phyloP scores from a whole-genome alignment of 2,113 vertebrate species.

The Oceanodroma tethys region DNA sequence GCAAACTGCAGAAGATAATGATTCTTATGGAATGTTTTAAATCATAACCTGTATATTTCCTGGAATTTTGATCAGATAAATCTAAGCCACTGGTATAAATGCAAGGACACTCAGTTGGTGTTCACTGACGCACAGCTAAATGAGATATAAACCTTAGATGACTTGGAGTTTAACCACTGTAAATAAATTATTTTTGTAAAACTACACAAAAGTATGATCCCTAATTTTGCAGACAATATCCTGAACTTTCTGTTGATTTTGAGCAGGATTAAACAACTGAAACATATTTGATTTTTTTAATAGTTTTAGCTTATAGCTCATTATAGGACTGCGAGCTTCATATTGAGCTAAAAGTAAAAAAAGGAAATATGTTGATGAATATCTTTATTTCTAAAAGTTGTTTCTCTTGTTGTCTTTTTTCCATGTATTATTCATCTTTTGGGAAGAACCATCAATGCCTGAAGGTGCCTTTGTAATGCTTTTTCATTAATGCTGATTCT shows the following conservation, averaged over 20 bases:
- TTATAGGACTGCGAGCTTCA: neutral
- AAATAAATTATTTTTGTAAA: neutral
- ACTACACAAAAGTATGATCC: neutral
- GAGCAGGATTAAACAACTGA: neutral
- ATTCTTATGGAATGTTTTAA: slow-evolving; percentile 51
- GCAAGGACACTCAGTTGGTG: neutral
- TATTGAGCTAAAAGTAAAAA: slow-evolving; percentile 23
- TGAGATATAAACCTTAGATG: neutral
- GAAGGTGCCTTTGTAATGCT: neutral
- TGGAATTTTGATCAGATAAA: neutral
- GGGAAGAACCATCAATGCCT: neutral
- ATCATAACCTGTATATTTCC: slow-evolving; percentile 25
- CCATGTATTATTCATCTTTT: neutral
- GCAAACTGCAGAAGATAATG: neutral
- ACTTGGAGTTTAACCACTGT: neutral
- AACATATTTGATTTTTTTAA: neutral
- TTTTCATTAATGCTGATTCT: neutral
- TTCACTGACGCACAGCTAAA: slow-evolving; percentile 14
- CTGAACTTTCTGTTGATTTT: slow-evolving; percentile 12
- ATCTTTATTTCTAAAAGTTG: neutral
- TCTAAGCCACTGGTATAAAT: neutral
- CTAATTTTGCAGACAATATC: neutral
- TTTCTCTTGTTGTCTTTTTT: slow-evolving; percentile 19
- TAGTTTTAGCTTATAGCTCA: neutral
- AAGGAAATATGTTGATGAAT: neutral